Percentiles rank a stretch among this genome's conserved stretches.
Conservation (phyloP, 2,888 invertebrate species). For the Camponotus fellah region DNA sequence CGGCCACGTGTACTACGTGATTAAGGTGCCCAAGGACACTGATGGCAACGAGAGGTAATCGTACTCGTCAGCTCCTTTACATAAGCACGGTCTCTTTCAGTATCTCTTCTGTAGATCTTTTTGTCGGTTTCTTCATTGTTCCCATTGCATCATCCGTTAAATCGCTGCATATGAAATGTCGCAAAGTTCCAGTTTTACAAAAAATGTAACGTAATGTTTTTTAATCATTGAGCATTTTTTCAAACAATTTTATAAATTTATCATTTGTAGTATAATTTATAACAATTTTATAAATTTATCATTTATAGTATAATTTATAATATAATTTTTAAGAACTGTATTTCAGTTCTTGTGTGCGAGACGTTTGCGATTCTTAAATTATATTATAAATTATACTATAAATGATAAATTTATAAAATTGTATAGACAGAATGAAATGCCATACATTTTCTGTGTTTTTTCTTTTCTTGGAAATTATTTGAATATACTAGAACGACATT, state of each 20-base stretch:
- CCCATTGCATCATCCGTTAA: slow-evolving; percentile 8
- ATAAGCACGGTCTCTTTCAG: not conserved
- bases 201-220: not conserved
- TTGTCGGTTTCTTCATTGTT: not conserved
- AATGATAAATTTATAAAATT: not conserved
- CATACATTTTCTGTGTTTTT: not conserved
- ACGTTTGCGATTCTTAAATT: not conserved
- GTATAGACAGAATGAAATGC: not conserved
- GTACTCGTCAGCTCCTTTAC: slow-evolving; percentile 27
- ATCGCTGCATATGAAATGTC: not conserved
- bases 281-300: too few species aligned
- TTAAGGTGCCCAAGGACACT: slow-evolving; percentile 88
- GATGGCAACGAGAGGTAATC: slow-evolving; percentile 84
- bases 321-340: too few species aligned
- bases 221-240: not conserved
- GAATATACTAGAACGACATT: not conserved
- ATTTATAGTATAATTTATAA: too few species aligned
- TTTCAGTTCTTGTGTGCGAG: not conserved
- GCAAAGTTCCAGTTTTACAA: not conserved
- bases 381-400: not conserved
- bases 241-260: too few species aligned
- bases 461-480: not conserved
- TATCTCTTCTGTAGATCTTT: not conserved
- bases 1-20: slow-evolving; percentile 90
- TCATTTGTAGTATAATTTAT: too few species aligned